phyloP scores from a whole-genome alignment of 2,888 invertebrate species.

The Synanthedon tipuliformis region DNA sequence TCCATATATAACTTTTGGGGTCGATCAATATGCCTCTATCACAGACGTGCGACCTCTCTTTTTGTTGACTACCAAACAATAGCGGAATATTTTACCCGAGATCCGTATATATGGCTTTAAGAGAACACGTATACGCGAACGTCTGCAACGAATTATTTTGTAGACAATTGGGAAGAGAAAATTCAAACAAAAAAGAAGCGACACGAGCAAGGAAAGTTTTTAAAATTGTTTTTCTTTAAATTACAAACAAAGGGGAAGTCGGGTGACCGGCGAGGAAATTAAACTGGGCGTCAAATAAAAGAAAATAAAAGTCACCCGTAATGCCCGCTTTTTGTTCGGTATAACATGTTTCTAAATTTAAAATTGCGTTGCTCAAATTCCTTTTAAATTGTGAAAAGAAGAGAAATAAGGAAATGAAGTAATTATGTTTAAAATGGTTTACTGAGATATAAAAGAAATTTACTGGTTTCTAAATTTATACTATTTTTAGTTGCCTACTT shows the following conservation, averaged over 20 bases:
- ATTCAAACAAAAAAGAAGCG: slow-evolving; percentile 25
- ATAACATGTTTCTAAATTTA: slow-evolving; percentile 4
- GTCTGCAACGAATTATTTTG: neutral
- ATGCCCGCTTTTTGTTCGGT: slow-evolving; percentile 10
- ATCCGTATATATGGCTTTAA: slow-evolving; percentile 1
- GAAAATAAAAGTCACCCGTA: slow-evolving; percentile 22
- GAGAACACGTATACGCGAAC: neutral
- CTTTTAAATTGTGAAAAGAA: neutral
- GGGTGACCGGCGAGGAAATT: slow-evolving; percentile 28
- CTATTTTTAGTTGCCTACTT: too few species aligned
- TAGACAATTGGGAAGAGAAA: slow-evolving; percentile 18
- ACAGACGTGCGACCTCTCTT: slow-evolving; percentile 1
- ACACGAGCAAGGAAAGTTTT: slow-evolving; percentile 22
- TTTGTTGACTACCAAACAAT: slow-evolving; percentile 1
- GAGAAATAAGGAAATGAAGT: too few species aligned
- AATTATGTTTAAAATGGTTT: too few species aligned
- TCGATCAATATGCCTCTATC: slow-evolving; percentile 25
- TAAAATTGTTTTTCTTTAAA: slow-evolving; percentile 42
- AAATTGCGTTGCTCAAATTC: slow-evolving; percentile 4
- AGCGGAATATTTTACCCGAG: slow-evolving; percentile 17
- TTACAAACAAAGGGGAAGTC: slow-evolving; percentile 31
- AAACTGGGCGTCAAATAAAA: slow-evolving; percentile 30
- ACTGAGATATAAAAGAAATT: too few species aligned
- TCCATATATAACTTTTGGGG: slow-evolving; percentile 18
- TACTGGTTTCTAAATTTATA: too few species aligned